phyloP scores from a whole-genome alignment of 64 coral and sea anemone species.

The Stichodactyla mertensii region DNA sequence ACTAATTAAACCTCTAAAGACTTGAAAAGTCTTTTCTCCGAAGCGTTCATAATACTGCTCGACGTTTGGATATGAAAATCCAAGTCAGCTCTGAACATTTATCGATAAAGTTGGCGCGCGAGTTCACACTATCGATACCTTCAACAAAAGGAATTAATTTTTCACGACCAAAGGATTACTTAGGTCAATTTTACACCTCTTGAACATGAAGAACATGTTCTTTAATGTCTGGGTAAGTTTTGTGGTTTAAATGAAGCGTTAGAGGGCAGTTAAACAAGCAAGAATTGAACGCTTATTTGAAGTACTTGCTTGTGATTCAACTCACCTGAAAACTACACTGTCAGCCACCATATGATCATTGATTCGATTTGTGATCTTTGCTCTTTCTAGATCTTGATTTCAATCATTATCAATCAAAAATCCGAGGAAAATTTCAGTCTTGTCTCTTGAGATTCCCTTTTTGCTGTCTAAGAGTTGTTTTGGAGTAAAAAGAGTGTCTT shows the following conservation, averaged over 20 bases:
- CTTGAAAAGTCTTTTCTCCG: background rate
- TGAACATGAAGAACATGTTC: background rate
- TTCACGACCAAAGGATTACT: background rate
- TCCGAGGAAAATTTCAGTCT: no score
- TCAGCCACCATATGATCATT: background rate
- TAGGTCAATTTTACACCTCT: background rate
- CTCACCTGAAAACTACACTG: background rate
- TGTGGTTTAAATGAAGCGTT: background rate
- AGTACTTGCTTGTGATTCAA: background rate
- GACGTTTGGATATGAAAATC: no score
- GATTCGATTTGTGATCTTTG: background rate
- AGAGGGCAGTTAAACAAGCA: background rate
- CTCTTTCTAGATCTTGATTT: background rate
- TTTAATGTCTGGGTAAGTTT: background rate
- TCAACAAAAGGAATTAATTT: background rate
- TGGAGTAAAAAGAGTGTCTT: background rate
- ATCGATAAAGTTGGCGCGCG: background rate
- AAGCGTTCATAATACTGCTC: background rate
- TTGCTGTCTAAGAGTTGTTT: background rate
- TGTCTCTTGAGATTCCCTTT: background rate
- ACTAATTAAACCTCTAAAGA: background rate
- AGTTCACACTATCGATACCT: background rate
- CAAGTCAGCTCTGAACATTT: no score
- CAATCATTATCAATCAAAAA: background rate
- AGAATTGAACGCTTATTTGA: background rate